Conservation (phyloP, 1,140 invertebrate species). For the Conus betulinus region DNA sequence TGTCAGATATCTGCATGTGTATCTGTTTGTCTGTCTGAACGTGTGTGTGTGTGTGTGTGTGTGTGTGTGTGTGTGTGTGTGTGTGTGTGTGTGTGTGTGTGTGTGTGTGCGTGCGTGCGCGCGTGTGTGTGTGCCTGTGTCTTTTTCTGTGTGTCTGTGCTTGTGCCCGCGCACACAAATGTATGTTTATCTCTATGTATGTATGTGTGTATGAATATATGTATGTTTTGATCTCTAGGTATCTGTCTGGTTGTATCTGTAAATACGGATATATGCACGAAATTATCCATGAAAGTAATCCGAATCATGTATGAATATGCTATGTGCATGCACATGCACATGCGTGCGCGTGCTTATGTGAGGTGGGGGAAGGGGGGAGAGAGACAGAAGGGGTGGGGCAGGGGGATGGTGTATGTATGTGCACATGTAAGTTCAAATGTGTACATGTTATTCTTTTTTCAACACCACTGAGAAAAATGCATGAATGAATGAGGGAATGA, state of each 20-base stretch:
- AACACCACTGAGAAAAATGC: no score
- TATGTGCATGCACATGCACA: neutral
- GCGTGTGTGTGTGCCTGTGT: neutral
- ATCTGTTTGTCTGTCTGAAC: neutral
- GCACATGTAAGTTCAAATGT: neutral
- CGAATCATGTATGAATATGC: no score
- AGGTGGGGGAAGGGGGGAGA: neutral
- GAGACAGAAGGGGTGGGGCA: no score
- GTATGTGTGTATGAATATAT: neutral
- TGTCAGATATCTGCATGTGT: neutral
- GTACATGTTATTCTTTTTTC: neutral
- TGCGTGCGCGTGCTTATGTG: neutral
- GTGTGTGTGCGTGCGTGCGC: neutral
- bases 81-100: constrained; percentile 15
- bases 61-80: constrained; percentile 15
- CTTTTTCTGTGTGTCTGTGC: no score
- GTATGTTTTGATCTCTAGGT: neutral
- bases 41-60: constrained; percentile 15
- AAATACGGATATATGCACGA: neutral
- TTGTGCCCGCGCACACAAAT: neutral
- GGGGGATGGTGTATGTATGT: neutral
- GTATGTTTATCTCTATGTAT: neutral
- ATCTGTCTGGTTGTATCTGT: neutral
- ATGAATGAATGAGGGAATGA: no score
- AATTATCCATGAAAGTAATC: neutral